Evolutionary conservation across 2,797 vertebrate genomes (phyloP).

Genomic region (Pangasius djambal): DNA sequence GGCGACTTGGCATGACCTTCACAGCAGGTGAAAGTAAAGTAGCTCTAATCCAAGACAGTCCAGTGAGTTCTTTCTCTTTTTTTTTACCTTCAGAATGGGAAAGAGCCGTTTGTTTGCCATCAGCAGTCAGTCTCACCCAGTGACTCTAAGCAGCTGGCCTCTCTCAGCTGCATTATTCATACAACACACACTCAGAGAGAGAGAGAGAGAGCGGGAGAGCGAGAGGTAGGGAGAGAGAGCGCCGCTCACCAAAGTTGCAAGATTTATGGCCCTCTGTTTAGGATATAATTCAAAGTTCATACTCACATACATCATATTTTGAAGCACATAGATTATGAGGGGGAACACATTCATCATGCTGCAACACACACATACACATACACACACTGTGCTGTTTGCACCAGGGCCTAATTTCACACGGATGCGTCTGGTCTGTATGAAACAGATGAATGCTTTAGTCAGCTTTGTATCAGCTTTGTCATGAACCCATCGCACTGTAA

Average conservation of each 20-base stretch:
- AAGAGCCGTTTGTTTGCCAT: constrained; percentile 70
- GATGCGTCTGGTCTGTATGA: constrained; percentile 56
- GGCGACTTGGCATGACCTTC: constrained; percentile 64
- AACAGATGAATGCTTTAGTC: constrained; percentile 58
- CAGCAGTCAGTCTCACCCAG: constrained; percentile 66
- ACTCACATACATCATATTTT: constrained; percentile 89
- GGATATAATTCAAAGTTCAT: constrained; percentile 90
- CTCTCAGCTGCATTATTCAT: constrained; percentile 81
- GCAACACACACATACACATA: constrained; percentile 73
- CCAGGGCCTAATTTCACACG: constrained; percentile 58
- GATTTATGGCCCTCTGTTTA: constrained; percentile 86
- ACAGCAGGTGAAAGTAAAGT: constrained; percentile 51
- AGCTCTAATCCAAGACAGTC: constrained; percentile 49
- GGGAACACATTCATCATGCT: constrained; percentile 85
- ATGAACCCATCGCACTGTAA: constrained; percentile 58
- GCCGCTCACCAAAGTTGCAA: constrained; percentile 78
- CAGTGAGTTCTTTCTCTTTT: constrained; percentile 47
- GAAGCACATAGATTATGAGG: constrained; percentile 88
- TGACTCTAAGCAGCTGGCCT: constrained; percentile 75
- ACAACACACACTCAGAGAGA: constrained; percentile 70
- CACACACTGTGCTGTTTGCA: constrained; percentile 49
- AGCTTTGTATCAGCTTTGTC: constrained; percentile 62
- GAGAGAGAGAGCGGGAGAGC: constrained; percentile 61
- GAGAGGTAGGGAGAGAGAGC: constrained; percentile 57
- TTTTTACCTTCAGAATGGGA: constrained; percentile 63